phyloP scores from a whole-genome alignment of 2,888 invertebrate species.

The Drosophila niveifrons region DNA sequence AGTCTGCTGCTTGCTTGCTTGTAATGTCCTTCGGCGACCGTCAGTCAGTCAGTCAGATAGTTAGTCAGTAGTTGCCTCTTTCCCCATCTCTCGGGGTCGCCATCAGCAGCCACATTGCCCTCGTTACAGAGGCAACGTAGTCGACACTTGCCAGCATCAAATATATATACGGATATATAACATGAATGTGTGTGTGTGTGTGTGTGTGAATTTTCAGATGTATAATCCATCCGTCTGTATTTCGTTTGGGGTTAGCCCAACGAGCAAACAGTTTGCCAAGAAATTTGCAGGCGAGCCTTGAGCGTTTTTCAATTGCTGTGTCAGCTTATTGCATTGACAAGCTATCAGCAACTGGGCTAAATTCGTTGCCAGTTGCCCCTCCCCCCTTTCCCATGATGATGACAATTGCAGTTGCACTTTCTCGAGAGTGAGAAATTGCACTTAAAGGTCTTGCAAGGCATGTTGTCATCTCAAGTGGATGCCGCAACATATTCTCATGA shows the following conservation, averaged over 20 bases:
- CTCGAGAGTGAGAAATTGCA: not conserved
- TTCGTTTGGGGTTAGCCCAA: conserved; percentile 38
- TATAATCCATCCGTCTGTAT: conserved; percentile 53
- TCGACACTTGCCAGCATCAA: conserved; percentile 42
- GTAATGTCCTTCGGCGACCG: conserved; percentile 71
- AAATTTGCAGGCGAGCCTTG: conserved; percentile 53
- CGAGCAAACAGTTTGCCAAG: conserved; percentile 44
- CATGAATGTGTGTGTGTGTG: not conserved
- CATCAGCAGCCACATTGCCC: conserved; percentile 3
- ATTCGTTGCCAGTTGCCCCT: conserved; percentile 22
- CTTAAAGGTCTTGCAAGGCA: not conserved
- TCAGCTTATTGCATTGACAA: conserved; percentile 62
- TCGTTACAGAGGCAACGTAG: conserved; percentile 30
- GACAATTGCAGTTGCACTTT: conserved; percentile 13
- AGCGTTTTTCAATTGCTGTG: conserved; percentile 70
- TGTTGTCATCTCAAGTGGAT: not conserved
- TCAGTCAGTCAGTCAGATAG: conserved; percentile 8
- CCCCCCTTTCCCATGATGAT: not conserved
- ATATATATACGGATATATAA: conserved; percentile 7
- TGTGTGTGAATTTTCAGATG: conserved; percentile 8
- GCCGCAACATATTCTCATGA: not conserved
- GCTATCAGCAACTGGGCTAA: conserved; percentile 42
- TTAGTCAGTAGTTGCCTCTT: not conserved
- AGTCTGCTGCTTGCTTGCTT: conserved; percentile 50
- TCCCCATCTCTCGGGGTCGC: conserved; percentile 7